Conservation (phyloP, 2,797 vertebrate species). For the Pygocentrus nattereri region DNA sequence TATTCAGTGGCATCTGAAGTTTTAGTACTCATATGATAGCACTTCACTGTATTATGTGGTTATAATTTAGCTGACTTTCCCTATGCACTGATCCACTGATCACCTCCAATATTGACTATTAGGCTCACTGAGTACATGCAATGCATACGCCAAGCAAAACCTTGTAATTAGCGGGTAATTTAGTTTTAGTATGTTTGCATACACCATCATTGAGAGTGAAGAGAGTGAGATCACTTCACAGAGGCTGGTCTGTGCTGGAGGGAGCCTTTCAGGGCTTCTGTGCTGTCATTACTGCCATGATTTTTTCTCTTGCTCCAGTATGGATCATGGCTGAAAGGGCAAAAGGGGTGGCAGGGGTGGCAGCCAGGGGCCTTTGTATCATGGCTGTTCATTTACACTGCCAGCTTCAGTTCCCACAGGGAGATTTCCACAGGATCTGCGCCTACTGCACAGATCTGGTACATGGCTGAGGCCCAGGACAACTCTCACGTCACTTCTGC, state of each 20-base stretch:
- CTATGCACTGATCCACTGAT: slow-evolving; percentile 1
- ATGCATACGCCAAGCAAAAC: not conserved
- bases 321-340: slow-evolving; percentile 72
- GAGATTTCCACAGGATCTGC: not conserved
- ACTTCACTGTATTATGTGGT: not conserved
- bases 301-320: slow-evolving; percentile 70
- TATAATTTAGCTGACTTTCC: not conserved
- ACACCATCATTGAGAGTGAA: not conserved
- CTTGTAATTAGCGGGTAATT: slow-evolving; percentile 6
- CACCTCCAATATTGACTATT: not conserved
- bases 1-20: slow-evolving; percentile 1
- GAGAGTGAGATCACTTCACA: not conserved
- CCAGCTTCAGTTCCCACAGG: slow-evolving; percentile 58
- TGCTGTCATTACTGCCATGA: slow-evolving; percentile 73
- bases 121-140: slow-evolving; percentile 20
- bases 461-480: slow-evolving; percentile 46
- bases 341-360: slow-evolving; percentile 63
- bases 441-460: slow-evolving; percentile 76
- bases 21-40: slow-evolving; percentile 5
- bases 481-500: not conserved
- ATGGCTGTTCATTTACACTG: slow-evolving; percentile 72
- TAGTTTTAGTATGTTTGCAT: slow-evolving; percentile 67
- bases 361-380: slow-evolving; percentile 71
- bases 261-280: slow-evolving; percentile 57
- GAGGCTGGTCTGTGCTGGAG: not conserved